Base-by-base conservation (phyloP, 2,113 vertebrate species). In the Gymnocephalus cernua region DNA sequence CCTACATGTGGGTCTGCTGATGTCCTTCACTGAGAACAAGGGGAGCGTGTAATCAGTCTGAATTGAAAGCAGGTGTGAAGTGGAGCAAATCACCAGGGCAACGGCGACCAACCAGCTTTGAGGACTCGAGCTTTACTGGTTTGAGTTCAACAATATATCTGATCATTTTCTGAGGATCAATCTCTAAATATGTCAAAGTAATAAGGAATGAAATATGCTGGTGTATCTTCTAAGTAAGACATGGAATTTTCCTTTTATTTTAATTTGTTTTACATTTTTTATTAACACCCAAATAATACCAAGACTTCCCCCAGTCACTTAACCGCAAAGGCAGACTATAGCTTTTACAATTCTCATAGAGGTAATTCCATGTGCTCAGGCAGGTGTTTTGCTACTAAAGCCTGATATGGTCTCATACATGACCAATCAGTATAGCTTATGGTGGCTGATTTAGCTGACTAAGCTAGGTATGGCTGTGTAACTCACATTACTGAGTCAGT, bases 11-110 rank as follows among this genome's bases (percentile, higher is more conserved):
- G 35, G 1, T 57, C 58, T 54, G 63, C 74, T 47, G 29, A 13
- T 18, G 29, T 12, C 32, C 21, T 1, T 23, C 8, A 35, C 74
- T 67, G 54, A 57, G 59, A 48, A 23, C 16, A 23, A 5, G 2
- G 9, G 56, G 53, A 54, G 25, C 21, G 32, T 32, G 21, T 77
- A 45, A 89, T 91, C 70, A 84, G 14, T 35, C 51, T 7, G 41
- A 74, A 93, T 74, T 88, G 57, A 59, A 59, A 72, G 68, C 86
- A 88, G 84, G 70, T 87, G 88, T 58, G 56, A 78, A 61, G 62
- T 51, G 10, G 18, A 81, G 3, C n/a, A 69, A n/a, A 25, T 89
- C 53, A 79, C 16, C 25, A 82, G 35, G 4, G 51, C 2, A 2
- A 38, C 75, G 3, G 48, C 3, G 3, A 38, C 75, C 65, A 81